Conservation (phyloP, 2,888 invertebrate species). For the Brenthis ino region DNA sequence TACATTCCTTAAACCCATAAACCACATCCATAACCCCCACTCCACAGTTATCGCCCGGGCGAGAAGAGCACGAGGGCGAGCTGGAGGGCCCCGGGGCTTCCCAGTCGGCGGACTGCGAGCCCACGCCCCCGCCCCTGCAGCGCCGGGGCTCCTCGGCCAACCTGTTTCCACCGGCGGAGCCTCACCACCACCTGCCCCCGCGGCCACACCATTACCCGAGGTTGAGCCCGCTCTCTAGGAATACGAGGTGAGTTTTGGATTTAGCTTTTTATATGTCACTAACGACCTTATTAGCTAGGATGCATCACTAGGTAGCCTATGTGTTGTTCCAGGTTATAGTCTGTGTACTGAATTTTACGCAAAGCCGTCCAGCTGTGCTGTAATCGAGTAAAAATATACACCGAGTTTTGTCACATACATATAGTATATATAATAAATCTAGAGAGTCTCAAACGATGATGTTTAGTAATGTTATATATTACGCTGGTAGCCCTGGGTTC, state of each 20-base stretch:
- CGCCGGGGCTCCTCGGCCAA: conserved; percentile 92
- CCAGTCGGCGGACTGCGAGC: conserved; percentile 96
- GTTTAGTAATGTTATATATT: too few relatives aligned
- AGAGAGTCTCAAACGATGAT: too few relatives aligned
- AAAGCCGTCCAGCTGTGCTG: too few relatives aligned
- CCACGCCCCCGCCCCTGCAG: conserved; percentile 92
- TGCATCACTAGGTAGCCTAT: too few relatives aligned
- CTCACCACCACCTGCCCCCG: conserved; percentile 71
- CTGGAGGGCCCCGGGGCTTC: conserved; percentile 95
- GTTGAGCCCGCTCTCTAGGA: conserved; percentile 91
- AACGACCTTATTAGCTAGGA: too few relatives aligned
- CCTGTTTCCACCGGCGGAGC: conserved; percentile 89
- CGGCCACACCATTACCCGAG: conserved; percentile 84
- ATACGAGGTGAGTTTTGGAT: conserved; percentile 63
- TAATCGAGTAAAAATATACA: too few relatives aligned
- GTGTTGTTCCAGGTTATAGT: too few relatives aligned
- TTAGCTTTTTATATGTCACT: too few relatives aligned
- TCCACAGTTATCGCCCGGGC: conserved; percentile 89
- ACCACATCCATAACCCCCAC: conserved; percentile 14
- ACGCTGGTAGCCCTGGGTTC: too few relatives aligned
- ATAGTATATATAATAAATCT: too few relatives aligned
- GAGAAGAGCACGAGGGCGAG: conserved; percentile 92
- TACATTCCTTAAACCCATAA: neutral
- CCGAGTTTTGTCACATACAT: too few relatives aligned
- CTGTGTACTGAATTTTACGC: too few relatives aligned